Conservation (phyloP, 2,113 vertebrate genomes). For the Sceloporus tristichus region DNA sequence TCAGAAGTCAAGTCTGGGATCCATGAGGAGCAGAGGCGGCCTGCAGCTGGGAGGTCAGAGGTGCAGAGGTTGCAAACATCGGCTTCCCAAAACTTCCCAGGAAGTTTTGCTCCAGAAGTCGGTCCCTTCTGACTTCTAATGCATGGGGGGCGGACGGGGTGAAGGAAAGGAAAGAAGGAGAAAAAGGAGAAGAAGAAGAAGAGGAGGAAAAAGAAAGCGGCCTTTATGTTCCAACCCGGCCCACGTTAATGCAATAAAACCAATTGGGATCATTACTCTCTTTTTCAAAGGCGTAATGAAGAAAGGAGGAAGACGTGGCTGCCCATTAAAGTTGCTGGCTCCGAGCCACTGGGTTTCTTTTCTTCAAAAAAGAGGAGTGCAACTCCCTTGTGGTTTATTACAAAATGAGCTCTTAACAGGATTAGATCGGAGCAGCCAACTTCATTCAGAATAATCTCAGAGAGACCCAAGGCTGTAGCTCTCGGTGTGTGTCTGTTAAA, state of each 20-base stretch:
- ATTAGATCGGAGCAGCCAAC: too few species aligned
- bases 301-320: constrained; percentile 56
- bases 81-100: constrained; percentile 75
- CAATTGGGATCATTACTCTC: constrained; percentile 75
- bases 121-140: constrained; percentile 59
- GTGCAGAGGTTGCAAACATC: constrained; percentile 71
- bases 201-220: constrained; percentile 71
- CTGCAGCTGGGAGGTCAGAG: constrained; percentile 77
- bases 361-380: neutral
- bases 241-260: constrained; percentile 76
- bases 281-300: constrained; percentile 53
- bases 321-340: constrained; percentile 54
- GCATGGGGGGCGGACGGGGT: constrained; percentile 34
- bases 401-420: too few species aligned
- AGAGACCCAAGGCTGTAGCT: too few species aligned
- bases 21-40: constrained; percentile 60
- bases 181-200: neutral
- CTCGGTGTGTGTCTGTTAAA: too few species aligned
- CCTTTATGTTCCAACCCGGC: constrained; percentile 71
- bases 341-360: constrained; percentile 39
- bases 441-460: too few species aligned
- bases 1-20: constrained; percentile 71
- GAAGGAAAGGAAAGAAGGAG: too few species aligned
- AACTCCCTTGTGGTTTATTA: constrained; percentile 14
- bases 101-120: constrained; percentile 63